Evolutionary conservation across 1,140 invertebrate species (phyloP).

Genomic region (Drosophila kanapiae): DNA sequence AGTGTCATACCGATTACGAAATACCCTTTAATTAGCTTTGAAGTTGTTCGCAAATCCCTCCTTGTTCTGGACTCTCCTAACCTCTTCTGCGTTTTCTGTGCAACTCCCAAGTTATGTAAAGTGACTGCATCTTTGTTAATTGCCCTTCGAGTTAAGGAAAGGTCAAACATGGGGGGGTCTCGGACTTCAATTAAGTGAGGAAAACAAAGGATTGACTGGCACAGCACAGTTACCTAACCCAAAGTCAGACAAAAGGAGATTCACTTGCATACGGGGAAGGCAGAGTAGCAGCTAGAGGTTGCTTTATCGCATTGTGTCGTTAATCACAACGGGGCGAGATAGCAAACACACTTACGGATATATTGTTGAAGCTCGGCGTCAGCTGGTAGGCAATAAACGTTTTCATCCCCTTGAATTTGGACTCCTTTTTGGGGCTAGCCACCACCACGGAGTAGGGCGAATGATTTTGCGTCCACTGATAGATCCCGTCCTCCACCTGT

Average conservation of each 20-base stretch:
- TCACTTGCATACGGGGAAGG: neutral
- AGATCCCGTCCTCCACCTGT: conserved; percentile 88
- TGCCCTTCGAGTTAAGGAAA: conserved; percentile 9
- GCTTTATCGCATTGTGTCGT: conserved; percentile 56
- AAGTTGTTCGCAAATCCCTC: neutral
- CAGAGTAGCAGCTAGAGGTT: too few relatives aligned
- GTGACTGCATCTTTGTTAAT: conserved; percentile 1
- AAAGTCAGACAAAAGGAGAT: conserved; percentile 19
- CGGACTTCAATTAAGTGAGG: neutral
- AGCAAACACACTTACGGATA: conserved; percentile 90
- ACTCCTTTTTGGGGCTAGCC: conserved; percentile 98
- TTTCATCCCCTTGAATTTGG: conserved; percentile 98
- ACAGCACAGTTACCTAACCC: neutral
- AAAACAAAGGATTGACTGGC: conserved; percentile 18
- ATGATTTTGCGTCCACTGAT: conserved; percentile 90
- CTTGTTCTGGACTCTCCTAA: neutral
- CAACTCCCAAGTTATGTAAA: conserved; percentile 13
- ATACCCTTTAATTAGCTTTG: conserved; percentile 1
- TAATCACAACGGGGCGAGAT: conserved; percentile 43
- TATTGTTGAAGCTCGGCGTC: conserved; percentile 97
- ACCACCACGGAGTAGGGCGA: conserved; percentile 93
- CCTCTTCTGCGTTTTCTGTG: neutral
- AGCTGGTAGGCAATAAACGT: conserved; percentile 98
- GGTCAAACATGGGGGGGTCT: conserved; percentile 5
- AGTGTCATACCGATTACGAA: neutral